These are phyloP conservation scores for Clanis bilineata DNA, from an alignment of 2,888 invertebrate genomes.

Conservation along the genomic window DNA sequence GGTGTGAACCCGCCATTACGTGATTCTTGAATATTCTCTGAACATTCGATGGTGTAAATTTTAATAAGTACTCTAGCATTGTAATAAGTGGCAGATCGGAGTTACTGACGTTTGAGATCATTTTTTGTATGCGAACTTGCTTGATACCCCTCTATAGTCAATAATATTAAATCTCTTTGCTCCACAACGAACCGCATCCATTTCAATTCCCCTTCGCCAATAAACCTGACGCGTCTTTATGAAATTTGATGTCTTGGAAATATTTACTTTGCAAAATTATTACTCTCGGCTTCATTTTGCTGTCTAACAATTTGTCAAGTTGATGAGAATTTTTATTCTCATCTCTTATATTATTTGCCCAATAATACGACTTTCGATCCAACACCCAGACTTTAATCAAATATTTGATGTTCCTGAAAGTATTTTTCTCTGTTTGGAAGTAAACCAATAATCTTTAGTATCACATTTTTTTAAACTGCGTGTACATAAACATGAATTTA, in stretches of 20 bases:
- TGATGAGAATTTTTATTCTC: not conserved
- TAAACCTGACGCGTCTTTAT: conserved; percentile 14
- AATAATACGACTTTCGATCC: not conserved
- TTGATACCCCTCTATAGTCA: too few species aligned
- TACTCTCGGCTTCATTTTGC: not conserved
- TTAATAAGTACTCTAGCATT: too few species aligned
- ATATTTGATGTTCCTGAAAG: not conserved
- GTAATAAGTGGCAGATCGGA: too few species aligned
- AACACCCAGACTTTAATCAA: not conserved
- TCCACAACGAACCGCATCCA: conserved; percentile 10
- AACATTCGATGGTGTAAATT: too few species aligned
- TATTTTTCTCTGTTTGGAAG: not conserved
- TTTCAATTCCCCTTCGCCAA: conserved; percentile 17
- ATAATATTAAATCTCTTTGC: too few species aligned
- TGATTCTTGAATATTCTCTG: too few species aligned
- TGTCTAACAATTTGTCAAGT: not conserved
- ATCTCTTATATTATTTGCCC: not conserved
- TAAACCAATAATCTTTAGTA: too few species aligned
- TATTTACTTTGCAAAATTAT: not conserved
- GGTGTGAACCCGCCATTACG: too few species aligned
- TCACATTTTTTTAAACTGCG: too few species aligned
- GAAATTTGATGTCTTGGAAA: conserved; percentile 10
- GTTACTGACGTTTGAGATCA: too few species aligned
- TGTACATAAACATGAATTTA: too few species aligned
- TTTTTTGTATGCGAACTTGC: too few species aligned